phyloP scores from a whole-genome alignment of 37 sponge, comb jelly and placozoan genomes.

The Lycopodina hypogea region DNA sequence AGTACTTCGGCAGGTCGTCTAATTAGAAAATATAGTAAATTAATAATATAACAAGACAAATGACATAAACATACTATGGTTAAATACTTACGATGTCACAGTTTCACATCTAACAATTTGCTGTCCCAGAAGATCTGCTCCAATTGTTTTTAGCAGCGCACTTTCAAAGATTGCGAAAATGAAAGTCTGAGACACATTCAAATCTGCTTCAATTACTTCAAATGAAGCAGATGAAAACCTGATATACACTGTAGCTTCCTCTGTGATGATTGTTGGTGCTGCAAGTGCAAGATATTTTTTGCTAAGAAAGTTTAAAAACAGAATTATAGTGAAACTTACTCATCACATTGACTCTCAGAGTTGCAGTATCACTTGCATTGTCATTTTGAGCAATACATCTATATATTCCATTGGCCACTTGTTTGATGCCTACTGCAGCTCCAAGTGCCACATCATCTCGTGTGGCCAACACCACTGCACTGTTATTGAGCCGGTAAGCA shows the following conservation, averaged over 20 bases:
- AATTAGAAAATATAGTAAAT: neutral
- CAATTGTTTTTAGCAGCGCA: neutral
- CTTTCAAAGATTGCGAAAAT: neutral
- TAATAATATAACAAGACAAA: neutral
- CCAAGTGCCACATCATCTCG: neutral
- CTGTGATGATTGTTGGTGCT: neutral
- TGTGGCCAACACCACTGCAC: constrained; percentile 4
- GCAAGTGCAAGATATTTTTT: neutral
- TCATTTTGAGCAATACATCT: constrained; percentile 28
- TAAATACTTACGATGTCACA: constrained; percentile 7
- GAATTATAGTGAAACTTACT: neutral
- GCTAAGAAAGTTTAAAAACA: neutral
- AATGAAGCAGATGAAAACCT: neutral
- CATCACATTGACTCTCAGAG: neutral
- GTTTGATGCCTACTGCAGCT: constrained; percentile 7
- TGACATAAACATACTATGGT: neutral
- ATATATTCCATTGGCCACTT: constrained; percentile 11
- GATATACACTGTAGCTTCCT: neutral
- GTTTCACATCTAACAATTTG: neutral
- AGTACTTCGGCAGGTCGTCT: constrained; percentile 3
- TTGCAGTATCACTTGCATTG: neutral
- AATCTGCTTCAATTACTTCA: neutral
- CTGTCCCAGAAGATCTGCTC: neutral
- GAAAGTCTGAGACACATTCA: neutral
- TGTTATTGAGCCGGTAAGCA: constrained; percentile 22